Base-by-base conservation (phyloP, 2,888 invertebrate genomes). In the Cataglyphis albicans region DNA sequence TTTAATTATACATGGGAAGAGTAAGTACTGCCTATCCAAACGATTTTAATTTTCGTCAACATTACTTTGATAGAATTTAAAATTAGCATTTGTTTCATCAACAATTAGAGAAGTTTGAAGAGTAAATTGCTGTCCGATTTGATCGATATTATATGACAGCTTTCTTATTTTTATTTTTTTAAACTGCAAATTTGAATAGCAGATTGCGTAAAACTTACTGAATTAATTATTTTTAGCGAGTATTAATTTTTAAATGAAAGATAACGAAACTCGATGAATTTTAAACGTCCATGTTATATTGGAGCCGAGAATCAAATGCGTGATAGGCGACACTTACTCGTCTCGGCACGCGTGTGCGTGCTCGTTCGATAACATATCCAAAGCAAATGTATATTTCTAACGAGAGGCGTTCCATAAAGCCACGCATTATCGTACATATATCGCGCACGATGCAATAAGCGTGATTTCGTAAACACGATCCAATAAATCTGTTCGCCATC, bases 341-440 rank as follows among this genome's bases (percentile, higher is more conserved):
- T 3, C 21, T 21, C 35, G 48, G 25, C 35, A 6, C 29, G 72
- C 29, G 38, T 59, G 32, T 57, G 57, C 70, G 67, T 70, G 21
- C 55, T 68, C 57, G 41, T 68, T 68, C 57, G 57, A 70, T 44
- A 78, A 78, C 59, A 59, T 78, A 72, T 70, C 35, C 59, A 59
- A 70, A 80, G 25, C 25, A 25, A 59, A 7, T 72, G 59, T 80
- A 80, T 15, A 70, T 80, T 78, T 80, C 44, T 59, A 59, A 18
- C 21, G 52, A 70, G 52, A 55, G 21, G 68, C 57, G 25, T 41
- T 12, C 15, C 38, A n/a, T 25, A n/a, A 55, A 25, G n/a, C n/a
- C 52, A 52, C 12, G 35, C 7, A 32, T 21, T 10, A 21, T 1
- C 12, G 18, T 41, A 41, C n/a, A 29, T 21, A n/a, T 44, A 15